phyloP scores from a whole-genome alignment of 2,113 vertebrate species.

The Lichenostomus cassidix region DNA sequence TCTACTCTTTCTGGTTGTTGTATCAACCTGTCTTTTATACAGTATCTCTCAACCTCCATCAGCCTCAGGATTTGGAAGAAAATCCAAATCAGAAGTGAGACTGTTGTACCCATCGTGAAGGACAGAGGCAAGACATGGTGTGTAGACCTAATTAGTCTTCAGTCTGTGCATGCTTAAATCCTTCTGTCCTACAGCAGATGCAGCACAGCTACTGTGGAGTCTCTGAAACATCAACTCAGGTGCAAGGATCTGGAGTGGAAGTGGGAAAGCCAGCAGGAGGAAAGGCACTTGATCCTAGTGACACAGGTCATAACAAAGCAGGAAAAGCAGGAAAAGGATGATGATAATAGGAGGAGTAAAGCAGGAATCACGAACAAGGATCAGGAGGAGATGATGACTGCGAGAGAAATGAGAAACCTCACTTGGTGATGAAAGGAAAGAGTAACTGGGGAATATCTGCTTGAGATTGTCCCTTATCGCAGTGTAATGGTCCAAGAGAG shows the following conservation, averaged over 20 bases:
- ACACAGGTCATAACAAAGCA: not conserved
- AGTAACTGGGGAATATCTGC: not conserved
- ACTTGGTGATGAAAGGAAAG: not conserved
- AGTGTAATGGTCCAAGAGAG: not conserved
- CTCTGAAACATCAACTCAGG: not conserved
- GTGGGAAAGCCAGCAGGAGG: not conserved
- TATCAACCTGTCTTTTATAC: not conserved
- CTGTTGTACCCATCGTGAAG: not conserved
- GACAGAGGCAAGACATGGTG: not conserved
- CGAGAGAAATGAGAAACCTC: not conserved
- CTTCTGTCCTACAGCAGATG: not conserved
- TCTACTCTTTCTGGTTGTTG: not conserved
- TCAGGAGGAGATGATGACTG: not conserved
- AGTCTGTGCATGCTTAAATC: not conserved
- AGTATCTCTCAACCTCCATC: rapidly evolving
- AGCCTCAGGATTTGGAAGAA: not conserved
- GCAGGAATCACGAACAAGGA: not conserved
- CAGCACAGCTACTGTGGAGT: not conserved
- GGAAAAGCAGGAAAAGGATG: not conserved
- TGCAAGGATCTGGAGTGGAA: not conserved
- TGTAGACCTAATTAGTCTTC: not conserved
- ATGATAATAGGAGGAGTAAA: not conserved
- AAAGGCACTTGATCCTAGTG: not conserved
- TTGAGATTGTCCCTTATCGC: not conserved
- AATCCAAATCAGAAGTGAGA: not conserved